phyloP scores from a whole-genome alignment of 1,140 invertebrate genomes.

The Bombus cullumanus region DNA sequence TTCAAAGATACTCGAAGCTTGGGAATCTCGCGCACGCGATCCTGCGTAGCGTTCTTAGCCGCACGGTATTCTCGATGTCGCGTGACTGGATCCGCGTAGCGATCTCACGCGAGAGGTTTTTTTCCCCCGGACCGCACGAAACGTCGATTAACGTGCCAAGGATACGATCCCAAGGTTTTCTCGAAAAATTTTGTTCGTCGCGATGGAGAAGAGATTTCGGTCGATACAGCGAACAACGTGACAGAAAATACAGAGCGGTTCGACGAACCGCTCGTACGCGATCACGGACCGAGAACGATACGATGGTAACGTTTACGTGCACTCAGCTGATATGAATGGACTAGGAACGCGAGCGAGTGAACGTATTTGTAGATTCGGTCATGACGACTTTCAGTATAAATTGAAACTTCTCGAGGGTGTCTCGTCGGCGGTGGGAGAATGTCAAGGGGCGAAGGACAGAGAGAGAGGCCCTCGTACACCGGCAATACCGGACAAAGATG shows the following conservation, averaged over 20 bases:
- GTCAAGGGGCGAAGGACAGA: slow-evolving; percentile 48
- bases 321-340: slow-evolving; percentile 67
- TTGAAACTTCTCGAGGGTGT: slow-evolving; percentile 77
- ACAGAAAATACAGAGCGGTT: background rate
- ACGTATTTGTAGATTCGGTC: slow-evolving; percentile 71
- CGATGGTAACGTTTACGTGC: slow-evolving; percentile 49
- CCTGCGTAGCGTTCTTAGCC: background rate
- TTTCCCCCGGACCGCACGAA: background rate
- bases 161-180: background rate
- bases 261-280: background rate
- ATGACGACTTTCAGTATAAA: slow-evolving; percentile 75
- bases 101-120: slow-evolving; percentile 13
- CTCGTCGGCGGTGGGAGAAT: slow-evolving; percentile 64
- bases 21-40: slow-evolving; percentile 19
- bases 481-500: slow-evolving; percentile 35
- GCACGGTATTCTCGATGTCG: background rate
- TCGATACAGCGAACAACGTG: too few species aligned
- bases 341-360: slow-evolving; percentile 35
- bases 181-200: background rate
- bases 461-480: background rate
- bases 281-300: background rate
- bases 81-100: slow-evolving; percentile 21
- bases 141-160: background rate
- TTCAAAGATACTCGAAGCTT: background rate
- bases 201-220: background rate